phyloP scores from a whole-genome alignment of 2,797 vertebrate genomes.

The Ptychadena robeensis region DNA sequence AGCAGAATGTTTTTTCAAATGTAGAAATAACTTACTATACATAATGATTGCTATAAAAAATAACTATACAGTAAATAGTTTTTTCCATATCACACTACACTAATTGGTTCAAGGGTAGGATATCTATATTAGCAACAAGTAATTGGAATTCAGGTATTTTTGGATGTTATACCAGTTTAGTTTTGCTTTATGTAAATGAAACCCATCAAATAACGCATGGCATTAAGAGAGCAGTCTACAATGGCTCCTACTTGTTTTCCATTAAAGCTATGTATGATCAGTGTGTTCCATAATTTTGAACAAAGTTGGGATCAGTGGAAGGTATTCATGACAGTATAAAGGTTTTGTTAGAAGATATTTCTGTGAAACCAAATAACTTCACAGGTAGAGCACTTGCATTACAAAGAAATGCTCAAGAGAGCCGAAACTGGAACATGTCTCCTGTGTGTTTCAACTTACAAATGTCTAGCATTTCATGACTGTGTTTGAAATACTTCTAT shows the following conservation, averaged over 20 bases:
- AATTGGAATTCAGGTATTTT: too few species aligned
- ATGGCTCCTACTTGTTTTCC: background rate
- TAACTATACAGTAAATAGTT: too few species aligned
- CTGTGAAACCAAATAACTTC: slow-evolving; percentile 37
- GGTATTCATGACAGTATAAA: slow-evolving; percentile 17
- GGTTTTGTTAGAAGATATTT: slow-evolving; percentile 26
- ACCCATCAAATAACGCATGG: background rate
- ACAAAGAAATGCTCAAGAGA: slow-evolving; percentile 50
- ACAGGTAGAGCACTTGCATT: slow-evolving; percentile 34
- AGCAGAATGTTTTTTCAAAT: too few species aligned
- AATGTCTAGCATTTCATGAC: slow-evolving; percentile 46
- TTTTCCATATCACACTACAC: too few species aligned
- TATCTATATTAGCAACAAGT: too few species aligned
- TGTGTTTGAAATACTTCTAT: slow-evolving; percentile 42
- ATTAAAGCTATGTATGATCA: background rate
- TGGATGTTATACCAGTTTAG: too few species aligned
- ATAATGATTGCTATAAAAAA: too few species aligned
- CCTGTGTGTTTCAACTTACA: slow-evolving; percentile 43
- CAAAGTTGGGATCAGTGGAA: slow-evolving; percentile 8
- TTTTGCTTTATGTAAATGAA: too few species aligned
- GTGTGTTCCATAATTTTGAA: background rate
- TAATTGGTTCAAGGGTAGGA: too few species aligned
- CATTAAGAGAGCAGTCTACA: background rate
- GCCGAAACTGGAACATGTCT: slow-evolving; percentile 55
- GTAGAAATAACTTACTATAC: too few species aligned